Evolutionary conservation across 1,140 invertebrate species (phyloP), one percentile per base, ranked within the genome.

Genomic region (Phocides pigmalion): DNA sequence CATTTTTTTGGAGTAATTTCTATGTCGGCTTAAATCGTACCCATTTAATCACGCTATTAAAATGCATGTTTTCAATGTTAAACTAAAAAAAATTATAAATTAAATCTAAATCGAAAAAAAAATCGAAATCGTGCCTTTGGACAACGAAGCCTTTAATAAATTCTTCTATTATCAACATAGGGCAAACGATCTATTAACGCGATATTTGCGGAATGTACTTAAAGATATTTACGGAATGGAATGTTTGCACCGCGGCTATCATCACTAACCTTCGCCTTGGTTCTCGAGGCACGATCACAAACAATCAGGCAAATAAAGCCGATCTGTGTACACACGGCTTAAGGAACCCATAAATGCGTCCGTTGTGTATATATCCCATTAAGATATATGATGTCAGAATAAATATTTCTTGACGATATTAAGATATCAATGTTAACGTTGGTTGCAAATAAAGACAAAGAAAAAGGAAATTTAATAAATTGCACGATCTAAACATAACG

Each of bases 201-300:
- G 37, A 8, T 22, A 12, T 16, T 9, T 20, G 28, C 25, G 25
- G 6, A 28, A 28, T 28, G 2, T 28, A 4, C 25, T 28, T 8
- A 28, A 8, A 28, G 25, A 3, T 53, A 54, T 54, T 54, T 54
- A 35, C 19, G 16, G 8, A 54, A 9, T 28, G 8, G 22, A 39
- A 56, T 42, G 20, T 56, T 56, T 56, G 20, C 51, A 20, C n/a
- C 16, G 42, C 15, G 35, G 62, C 50, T 53, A 58, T 65, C 20
- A 68, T 70, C 68, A 56, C 63, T 75, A 79, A 80, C 63, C 74
- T 72, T 50, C 19, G 16, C 39, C 44, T 51, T 54, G 32, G 42
- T 22, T 59, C 68, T 72, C 35, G 42, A 66, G 68, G 76, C 80
- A 82, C 80, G 80, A 77, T 62, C 66, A 25, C 72, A 79, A 81